Evolutionary conservation across 2,888 invertebrate genomes (phyloP), one percentile per base, ranked within the genome.

Genomic region (Erynnis tages): DNA sequence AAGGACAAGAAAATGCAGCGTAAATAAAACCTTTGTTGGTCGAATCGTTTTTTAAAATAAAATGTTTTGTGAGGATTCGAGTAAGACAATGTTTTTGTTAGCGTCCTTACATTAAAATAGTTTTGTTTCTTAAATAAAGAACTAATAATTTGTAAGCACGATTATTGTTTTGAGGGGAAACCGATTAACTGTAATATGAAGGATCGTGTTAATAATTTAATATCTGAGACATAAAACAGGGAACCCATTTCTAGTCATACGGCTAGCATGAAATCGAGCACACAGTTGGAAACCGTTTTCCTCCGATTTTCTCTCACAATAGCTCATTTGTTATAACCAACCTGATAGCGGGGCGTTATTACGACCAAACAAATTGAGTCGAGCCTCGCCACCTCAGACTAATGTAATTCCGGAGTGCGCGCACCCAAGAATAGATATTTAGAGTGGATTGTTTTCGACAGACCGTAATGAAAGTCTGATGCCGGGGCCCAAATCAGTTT

Each of bases 391-490:
- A 89, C 89, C 89, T 88, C 89, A 89, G 89, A 88, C 88, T 88
- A 89, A 89, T 88, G 87, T 87, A 89, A 89, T 89, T 87, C 76
- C 85, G 78, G 75, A 82, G 82, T 81, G 86, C 80, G 82, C 81
- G 80, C 83, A 75, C 83, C 85, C 85, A 89, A 89, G 88, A 89
- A 88, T 84, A 88, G 88, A 89, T 89, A 87, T 89, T 89, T 89
- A 88, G 88, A 88, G 82, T 88, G 88, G 88, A 89, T 88, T 89
- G 89, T 89, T 89, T 89, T 89, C 88, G 89, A 88, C 89, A 88
- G 89, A 88, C 87, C 88, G 87, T 89, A 89, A 89, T 89, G 89
- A 89, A 89, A 88, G 82, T 84, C 82, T 85, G 87, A 87, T 86
- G 87, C 80, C 79, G 84, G 78, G 73, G 80, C 74, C 82, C 74